Evolutionary conservation across 2,113 vertebrate genomes (phyloP).

Genomic region (Oostethus manadensis): DNA sequence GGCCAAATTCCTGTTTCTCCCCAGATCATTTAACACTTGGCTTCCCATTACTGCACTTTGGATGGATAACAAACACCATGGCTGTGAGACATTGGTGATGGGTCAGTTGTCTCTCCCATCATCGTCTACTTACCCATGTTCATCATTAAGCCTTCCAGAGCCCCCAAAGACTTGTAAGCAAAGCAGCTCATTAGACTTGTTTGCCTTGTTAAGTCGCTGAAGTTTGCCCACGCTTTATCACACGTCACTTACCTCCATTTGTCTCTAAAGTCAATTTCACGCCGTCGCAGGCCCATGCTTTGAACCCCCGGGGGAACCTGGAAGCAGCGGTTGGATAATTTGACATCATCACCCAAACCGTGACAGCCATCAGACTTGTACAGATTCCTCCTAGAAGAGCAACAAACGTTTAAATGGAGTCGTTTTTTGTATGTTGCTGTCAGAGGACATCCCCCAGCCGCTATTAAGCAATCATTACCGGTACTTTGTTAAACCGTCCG

Average conservation of each 20-base stretch:
- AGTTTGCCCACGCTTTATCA: constrained; percentile 60
- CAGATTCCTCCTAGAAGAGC: not conserved
- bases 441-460: constrained; percentile 20
- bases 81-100: constrained; percentile 20
- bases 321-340: constrained; percentile 6
- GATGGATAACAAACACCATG: constrained; percentile 24
- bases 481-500: constrained; percentile 38
- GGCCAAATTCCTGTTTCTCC: not conserved
- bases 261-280: constrained; percentile 63
- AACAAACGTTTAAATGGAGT: not conserved
- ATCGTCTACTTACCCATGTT: constrained; percentile 31
- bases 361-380: not conserved
- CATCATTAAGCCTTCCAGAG: constrained; percentile 46
- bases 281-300: constrained; percentile 54
- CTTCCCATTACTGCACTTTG: not conserved
- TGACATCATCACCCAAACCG: not conserved
- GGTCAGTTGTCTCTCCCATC: constrained; percentile 9
- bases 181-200: constrained; percentile 46
- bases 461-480: constrained; percentile 51
- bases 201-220: constrained; percentile 63
- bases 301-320: constrained; percentile 35
- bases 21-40: not conserved
- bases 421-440: too few species aligned
- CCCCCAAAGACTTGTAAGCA: constrained; percentile 13
- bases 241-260: constrained; percentile 50